Percentiles rank a stretch among this genome's conserved stretches.
Evolutionary conservation across 2,888 invertebrate species (phyloP).

Genomic region (Nephrotoma appendiculata): DNA sequence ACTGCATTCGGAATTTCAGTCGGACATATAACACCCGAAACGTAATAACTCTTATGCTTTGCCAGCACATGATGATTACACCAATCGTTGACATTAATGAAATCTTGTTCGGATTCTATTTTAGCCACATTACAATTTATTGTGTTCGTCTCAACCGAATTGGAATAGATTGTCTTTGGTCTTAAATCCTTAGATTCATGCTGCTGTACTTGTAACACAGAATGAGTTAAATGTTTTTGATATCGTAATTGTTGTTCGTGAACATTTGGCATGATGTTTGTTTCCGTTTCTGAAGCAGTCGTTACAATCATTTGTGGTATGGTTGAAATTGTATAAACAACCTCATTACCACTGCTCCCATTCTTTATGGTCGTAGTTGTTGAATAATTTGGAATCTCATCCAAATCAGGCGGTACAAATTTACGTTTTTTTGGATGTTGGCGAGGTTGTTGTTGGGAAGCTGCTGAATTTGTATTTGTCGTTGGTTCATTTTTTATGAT

Average conservation of each 20-base stretch:
- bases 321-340: neutral
- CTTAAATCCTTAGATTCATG: neutral
- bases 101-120: slow-evolving; percentile 9
- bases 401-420: slow-evolving; percentile 32
- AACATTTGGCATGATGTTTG: neutral
- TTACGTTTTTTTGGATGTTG: slow-evolving; percentile 84
- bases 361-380: neutral
- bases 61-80: slow-evolving; percentile 83
- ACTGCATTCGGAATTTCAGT: slow-evolving; percentile 54
- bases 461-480: slow-evolving; percentile 24
- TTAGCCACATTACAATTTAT: neutral
- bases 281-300: neutral
- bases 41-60: slow-evolving; percentile 64
- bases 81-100: slow-evolving; percentile 86
- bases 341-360: neutral
- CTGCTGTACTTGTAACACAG: neutral
- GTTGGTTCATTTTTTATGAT: slow-evolving; percentile 34
- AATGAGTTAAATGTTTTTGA: neutral
- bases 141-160: neutral
- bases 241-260: neutral
- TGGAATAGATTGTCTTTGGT: neutral
- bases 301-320: neutral
- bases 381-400: slow-evolving; percentile 21
- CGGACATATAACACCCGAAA: slow-evolving; percentile 76
- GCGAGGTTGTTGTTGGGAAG: slow-evolving; percentile 26